Base-by-base conservation (phyloP, 1,140 invertebrate genomes). In the Calosoma granatense region DNA sequence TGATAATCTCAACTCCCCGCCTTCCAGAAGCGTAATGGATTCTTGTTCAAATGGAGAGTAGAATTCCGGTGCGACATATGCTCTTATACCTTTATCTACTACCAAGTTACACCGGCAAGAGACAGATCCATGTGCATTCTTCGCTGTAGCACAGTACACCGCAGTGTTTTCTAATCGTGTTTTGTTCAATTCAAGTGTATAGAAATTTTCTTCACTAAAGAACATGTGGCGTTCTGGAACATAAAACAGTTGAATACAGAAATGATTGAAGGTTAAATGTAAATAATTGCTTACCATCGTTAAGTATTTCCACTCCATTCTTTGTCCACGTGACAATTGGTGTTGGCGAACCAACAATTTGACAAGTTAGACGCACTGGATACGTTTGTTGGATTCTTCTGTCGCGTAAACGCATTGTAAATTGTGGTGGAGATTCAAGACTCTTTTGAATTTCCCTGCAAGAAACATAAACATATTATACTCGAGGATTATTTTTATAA, bases 341-440 rank as follows among this genome's bases (percentile, higher is more conserved):
- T 4, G 76, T 70, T 1, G 92, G 92, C 65, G 81, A 78, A 1
- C 90, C 93, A 6, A 83, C 79, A 14, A 88, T 81, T 73, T 93
- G 88, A 70, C 94, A 92, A 1, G 91, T 90, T 20, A 97, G 77
- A 60, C 87, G 83, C 53, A 87, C 92, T 12, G 83, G 92, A 76
- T 88, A 92, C 0, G 86, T 86, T 3, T 84, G 79, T 67, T 91
- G 86, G 0, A 92, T 86, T 6, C 87, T 77, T 54, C 89, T 78
- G 67, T 92, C 88, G n/a, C 87, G 78, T 20, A 94, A 72, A 20
- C 88, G 80, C 84, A 92, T 91, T 0, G 88, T 92, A 65, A 94
- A 94, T 64, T 91, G 85, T 0, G 92, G 92, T 1, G 89, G 73
- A 56, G 80, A 11, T 47, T 47, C 41, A 12, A 47, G 9, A 63